These are phyloP conservation scores for Clunio marinus DNA, from an alignment of 2,888 invertebrate species.

Conservation along the genomic window DNA sequence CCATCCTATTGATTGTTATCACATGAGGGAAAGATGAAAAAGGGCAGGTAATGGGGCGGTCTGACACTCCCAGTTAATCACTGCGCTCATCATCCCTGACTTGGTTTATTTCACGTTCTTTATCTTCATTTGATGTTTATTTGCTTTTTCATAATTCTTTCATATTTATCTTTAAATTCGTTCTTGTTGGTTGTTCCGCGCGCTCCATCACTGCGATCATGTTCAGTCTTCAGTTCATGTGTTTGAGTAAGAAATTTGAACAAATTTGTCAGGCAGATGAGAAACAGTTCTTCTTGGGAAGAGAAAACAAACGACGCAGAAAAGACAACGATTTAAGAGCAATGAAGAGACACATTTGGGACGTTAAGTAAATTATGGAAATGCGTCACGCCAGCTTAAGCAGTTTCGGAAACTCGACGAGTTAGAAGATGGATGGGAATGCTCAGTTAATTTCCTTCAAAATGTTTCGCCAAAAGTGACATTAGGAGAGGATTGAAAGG, in stretches of 20 bases:
- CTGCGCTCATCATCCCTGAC: slow-evolving; percentile 23
- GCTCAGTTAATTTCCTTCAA: too few relatives aligned
- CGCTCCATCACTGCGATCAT: not conserved
- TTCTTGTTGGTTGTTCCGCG: not conserved
- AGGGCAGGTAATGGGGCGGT: not conserved
- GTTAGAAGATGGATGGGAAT: not conserved
- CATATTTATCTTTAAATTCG: not conserved
- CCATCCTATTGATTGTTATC: not conserved
- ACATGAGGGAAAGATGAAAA: not conserved
- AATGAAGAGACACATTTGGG: not conserved
- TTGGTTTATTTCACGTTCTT: not conserved
- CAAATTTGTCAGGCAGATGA: not conserved
- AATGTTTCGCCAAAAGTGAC: too few relatives aligned
- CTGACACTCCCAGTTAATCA: slow-evolving; percentile 28
- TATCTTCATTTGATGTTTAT: not conserved
- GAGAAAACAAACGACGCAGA: not conserved
- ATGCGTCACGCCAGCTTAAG: not conserved
- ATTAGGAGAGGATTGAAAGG: too few relatives aligned
- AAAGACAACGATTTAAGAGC: not conserved
- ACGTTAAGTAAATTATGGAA: not conserved
- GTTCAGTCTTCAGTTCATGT: not conserved
- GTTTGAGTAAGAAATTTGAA: not conserved
- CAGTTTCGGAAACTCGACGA: not conserved
- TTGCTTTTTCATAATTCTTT: not conserved
- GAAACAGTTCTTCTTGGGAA: not conserved